A percentile compares a stretch with the other conserved stretches of the same genome.
phyloP scores from a whole-genome alignment of 2,113 vertebrate species.

The Motacilla tschutschensis region DNA sequence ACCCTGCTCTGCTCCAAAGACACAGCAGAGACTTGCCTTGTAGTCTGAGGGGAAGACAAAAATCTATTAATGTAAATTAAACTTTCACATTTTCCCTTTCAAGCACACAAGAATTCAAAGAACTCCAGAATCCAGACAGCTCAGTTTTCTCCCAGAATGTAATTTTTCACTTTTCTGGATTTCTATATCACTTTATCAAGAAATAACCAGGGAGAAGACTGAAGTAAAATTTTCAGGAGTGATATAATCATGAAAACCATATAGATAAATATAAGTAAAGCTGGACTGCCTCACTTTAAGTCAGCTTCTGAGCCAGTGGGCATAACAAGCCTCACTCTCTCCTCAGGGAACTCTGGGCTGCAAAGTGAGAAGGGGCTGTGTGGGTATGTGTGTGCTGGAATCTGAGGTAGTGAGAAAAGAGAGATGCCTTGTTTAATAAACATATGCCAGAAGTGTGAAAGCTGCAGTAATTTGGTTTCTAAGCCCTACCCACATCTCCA shows the following conservation, averaged over 20 bases:
- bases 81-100: not conserved
- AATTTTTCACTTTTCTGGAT: not conserved
- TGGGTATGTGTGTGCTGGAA: not conserved
- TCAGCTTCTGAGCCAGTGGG: not conserved
- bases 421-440: conserved; percentile 40
- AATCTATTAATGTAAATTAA: not conserved
- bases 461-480: conserved; percentile 63
- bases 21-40: not conserved
- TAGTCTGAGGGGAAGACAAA: not conserved
- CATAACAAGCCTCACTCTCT: not conserved
- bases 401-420: not conserved
- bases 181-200: not conserved
- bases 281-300: not conserved
- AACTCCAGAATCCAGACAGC: not conserved
- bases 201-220: not conserved
- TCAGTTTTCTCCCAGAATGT: not conserved
- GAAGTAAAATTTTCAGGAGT: not conserved
- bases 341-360: not conserved
- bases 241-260: not conserved
- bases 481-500: conserved; percentile 46
- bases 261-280: not conserved
- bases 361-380: not conserved
- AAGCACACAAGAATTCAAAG: not conserved
- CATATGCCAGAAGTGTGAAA: conserved; percentile 62
- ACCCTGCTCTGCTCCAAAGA: not conserved